Evolutionary conservation across 1,140 invertebrate genomes (phyloP), one percentile per base, ranked within the genome.

Genomic region (Drosophila kikkawai): DNA sequence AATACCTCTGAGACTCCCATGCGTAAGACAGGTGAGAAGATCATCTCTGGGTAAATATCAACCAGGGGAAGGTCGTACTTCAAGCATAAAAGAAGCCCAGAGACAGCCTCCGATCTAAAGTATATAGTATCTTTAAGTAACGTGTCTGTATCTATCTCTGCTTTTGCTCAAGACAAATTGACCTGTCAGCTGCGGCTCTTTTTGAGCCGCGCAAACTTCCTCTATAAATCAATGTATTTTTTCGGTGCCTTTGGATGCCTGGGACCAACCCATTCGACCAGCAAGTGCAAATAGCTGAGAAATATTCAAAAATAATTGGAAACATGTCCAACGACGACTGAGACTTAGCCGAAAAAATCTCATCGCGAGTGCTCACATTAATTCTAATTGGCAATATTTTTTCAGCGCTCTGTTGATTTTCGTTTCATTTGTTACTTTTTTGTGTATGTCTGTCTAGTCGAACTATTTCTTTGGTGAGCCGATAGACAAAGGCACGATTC

Each of bases 311-410:
- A 75, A 75, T 75, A 75, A 75, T 75, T 75, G 71, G 58, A 75
- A 75, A 75, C 71, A 75, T 75, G 71, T 74, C 69, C 19, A 15
- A 67, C 59, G 9, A 22, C 48, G 22, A 12, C n/a, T 13, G 29
- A 44, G 64, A 47, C 51, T 37, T 7, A 39, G 51, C 19, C 51
- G 17, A 26, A 55, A 74, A 75, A 75, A 75, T 64, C 70, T 75
- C 39, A 75, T 75, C 71, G 58, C 71, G 11, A 65, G 71, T 48
- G 71, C 80, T 70, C 59, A 80, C 79, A 84, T 84, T 86, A 87
- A 87, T 87, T 86, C 77, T 76, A 87, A 88, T 87, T 87, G 84
- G 77, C 85, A 84, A 83, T 79, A 78, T 57, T 57, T 57, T 77
- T 75, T 41, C 19, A 48, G 22, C 34, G 32, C 34, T 68, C 50